Conservation (phyloP, 2,797 vertebrate species). For the Morus bassanus region DNA sequence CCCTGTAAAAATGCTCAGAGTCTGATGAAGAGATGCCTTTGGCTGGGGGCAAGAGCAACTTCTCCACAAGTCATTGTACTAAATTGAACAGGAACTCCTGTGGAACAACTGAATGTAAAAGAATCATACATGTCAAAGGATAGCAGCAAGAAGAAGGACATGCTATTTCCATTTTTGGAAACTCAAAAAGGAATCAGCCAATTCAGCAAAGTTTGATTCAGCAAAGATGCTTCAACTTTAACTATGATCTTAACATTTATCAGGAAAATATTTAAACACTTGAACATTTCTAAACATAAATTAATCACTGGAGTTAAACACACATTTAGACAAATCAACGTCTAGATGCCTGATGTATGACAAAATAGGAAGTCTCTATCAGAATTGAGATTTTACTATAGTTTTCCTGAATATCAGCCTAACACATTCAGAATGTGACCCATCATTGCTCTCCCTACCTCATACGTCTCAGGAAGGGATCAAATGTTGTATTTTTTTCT, state of each 20-base stretch:
- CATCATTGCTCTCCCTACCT: neutral
- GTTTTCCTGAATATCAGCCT: neutral
- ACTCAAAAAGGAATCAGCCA: neutral
- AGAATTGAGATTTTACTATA: neutral
- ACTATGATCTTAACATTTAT: neutral
- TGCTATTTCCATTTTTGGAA: neutral
- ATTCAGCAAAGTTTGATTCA: neutral
- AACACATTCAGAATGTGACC: neutral
- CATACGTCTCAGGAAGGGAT: neutral
- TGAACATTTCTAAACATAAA: neutral
- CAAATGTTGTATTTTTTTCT: neutral
- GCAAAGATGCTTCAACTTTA: neutral
- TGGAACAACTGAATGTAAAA: neutral
- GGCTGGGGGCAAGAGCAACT: neutral
- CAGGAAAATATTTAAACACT: neutral
- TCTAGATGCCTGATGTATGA: neutral
- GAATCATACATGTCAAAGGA: neutral
- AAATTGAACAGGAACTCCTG: neutral
- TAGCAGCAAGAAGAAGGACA: neutral
- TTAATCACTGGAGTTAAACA: neutral
- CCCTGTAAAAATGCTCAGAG: neutral
- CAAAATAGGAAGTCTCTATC: neutral
- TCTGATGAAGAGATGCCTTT: neutral
- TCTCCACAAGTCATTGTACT: neutral
- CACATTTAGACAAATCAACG: neutral